These are phyloP conservation scores for Hydrozoanthus tunicans DNA, from an alignment of 64 coral and sea anemone genomes.

Conservation along the genomic window DNA sequence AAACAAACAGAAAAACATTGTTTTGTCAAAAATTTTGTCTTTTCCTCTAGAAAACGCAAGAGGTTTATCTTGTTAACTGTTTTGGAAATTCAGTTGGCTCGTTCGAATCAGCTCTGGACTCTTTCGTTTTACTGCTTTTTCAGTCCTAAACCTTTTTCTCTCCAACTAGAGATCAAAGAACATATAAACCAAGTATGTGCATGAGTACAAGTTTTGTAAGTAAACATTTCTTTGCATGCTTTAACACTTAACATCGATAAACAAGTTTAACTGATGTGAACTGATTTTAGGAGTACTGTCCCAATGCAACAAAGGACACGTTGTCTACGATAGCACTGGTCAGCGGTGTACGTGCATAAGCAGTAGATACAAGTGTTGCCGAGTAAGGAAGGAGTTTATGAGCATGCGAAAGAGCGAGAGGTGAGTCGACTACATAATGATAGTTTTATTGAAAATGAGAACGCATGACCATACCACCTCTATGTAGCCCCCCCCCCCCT, in stretches of 20 bases:
- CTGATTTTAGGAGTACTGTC: neutral
- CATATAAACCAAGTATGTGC: too few relatives aligned
- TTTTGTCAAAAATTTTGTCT: neutral
- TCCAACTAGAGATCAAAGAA: too few relatives aligned
- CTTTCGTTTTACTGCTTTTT: too few relatives aligned
- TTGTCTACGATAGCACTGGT: slow-evolving; percentile 48
- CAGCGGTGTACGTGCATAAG: slow-evolving; percentile 61
- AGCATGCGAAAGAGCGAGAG: slow-evolving; percentile 58
- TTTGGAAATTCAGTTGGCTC: too few relatives aligned
- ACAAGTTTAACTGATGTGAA: neutral
- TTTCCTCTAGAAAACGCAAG: neutral
- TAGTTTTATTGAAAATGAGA: neutral
- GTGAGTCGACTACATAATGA: neutral
- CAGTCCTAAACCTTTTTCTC: too few relatives aligned
- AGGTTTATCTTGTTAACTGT: too few relatives aligned
- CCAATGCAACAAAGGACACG: neutral
- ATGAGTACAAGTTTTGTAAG: too few relatives aligned
- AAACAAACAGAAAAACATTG: neutral
- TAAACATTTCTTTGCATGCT: neutral
- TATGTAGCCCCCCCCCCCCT: too few relatives aligned
- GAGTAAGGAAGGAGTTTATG: slow-evolving; percentile 66
- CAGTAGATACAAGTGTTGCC: slow-evolving; percentile 48
- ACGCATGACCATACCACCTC: too few relatives aligned
- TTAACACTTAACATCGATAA: neutral
- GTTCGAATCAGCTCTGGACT: too few relatives aligned